Percentiles rank a stretch among this genome's conserved stretches.
phyloP scores from a whole-genome alignment of 2,113 vertebrate genomes.

The Notarius lentiginosus region DNA sequence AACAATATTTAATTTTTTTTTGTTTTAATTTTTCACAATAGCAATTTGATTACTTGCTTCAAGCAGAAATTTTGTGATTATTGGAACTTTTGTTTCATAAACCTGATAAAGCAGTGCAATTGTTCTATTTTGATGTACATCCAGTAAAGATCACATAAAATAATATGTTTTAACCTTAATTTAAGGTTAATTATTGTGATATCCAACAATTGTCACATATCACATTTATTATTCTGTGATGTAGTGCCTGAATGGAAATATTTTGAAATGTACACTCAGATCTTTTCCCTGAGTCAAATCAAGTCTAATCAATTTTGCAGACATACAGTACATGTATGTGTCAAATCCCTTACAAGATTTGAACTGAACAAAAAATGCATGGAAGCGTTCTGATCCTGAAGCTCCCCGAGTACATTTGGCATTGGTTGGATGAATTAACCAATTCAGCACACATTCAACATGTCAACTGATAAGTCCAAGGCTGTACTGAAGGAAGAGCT shows the following conservation, averaged over 20 bases:
- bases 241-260: not conserved
- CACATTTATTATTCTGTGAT: not conserved
- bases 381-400: slow-evolving; percentile 5
- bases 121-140: not conserved
- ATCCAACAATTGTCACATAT: not conserved
- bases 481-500: slow-evolving; percentile 17
- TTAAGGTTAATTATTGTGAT: not conserved
- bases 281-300: not conserved
- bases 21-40: not conserved
- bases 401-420: slow-evolving; percentile 27
- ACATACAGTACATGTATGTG: not conserved
- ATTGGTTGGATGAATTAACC: slow-evolving; percentile 44
- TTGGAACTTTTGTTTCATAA: not conserved
- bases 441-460: slow-evolving; percentile 43
- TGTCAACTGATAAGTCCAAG: slow-evolving; percentile 40
- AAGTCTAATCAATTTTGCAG: not conserved
- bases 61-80: not conserved
- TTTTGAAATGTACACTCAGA: not conserved
- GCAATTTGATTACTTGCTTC: not conserved
- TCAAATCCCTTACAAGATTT: not conserved
- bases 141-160: not conserved
- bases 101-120: not conserved
- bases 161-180: not conserved
- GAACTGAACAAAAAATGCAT: not conserved
- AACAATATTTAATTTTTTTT: not conserved